Evolutionary conservation across 64 coral and sea anemone genomes (phyloP).

Genomic region (Stylophora pistillata): DNA sequence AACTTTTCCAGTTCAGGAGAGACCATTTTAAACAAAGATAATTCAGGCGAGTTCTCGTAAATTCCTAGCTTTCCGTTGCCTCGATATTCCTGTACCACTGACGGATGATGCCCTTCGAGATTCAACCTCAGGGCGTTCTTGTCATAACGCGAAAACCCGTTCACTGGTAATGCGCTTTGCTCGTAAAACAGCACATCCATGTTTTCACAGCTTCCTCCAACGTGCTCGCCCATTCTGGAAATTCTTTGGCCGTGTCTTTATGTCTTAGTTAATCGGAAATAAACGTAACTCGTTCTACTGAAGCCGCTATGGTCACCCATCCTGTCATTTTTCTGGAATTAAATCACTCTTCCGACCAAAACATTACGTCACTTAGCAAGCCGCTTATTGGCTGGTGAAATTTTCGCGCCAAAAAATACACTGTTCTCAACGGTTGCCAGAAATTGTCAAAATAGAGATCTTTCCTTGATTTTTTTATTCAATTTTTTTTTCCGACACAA

Average conservation of each 20-base stretch:
- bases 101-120: constrained; percentile 40
- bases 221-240: constrained; percentile 87
- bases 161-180: constrained; percentile 34
- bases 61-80: constrained; percentile 49
- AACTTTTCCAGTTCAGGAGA: constrained; percentile 94
- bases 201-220: constrained; percentile 58
- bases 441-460: neutral
- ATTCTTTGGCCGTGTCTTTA: constrained; percentile 66
- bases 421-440: neutral
- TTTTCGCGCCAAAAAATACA: constrained; percentile 49
- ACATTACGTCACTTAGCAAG: constrained; percentile 88
- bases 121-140: constrained; percentile 80
- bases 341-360: constrained; percentile 83
- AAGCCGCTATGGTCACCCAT: constrained; percentile 90
- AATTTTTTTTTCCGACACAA: neutral
- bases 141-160: constrained; percentile 65
- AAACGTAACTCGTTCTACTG: constrained; percentile 40
- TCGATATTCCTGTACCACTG: constrained; percentile 52
- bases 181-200: constrained; percentile 90
- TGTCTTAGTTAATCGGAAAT: constrained; percentile 62
- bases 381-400: constrained; percentile 54
- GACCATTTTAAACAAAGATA: constrained; percentile 85
- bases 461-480: neutral
- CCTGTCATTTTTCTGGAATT: constrained; percentile 77
- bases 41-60: constrained; percentile 83